These are phyloP conservation scores for Drosophila mayaguana DNA, from an alignment of 2,888 invertebrate species.

Conservation along the genomic window DNA sequence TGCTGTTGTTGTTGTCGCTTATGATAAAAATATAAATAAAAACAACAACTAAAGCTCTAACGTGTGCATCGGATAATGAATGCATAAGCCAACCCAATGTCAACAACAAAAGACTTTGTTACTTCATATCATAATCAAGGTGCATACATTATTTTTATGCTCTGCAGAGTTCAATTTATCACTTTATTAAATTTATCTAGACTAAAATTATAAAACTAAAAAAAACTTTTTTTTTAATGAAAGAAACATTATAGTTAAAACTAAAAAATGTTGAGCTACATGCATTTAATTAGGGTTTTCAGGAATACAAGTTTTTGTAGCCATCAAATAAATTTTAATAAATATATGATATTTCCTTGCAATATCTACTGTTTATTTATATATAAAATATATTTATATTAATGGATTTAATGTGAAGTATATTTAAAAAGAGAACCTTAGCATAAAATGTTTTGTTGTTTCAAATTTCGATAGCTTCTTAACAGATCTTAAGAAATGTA, in stretches of 20 bases:
- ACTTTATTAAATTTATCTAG: conserved; percentile 7
- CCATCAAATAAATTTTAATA: background rate
- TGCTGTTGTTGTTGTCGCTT: conserved; percentile 38
- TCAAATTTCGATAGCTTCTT: too few relatives aligned
- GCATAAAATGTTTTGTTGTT: too few relatives aligned
- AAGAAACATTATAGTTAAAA: background rate
- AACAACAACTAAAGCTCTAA: conserved; percentile 23
- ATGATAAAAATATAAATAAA: conserved; percentile 25
- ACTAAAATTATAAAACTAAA: background rate
- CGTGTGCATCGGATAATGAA: background rate
- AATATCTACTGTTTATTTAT: too few relatives aligned
- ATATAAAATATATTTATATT: too few relatives aligned
- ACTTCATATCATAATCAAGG: conserved; percentile 15
- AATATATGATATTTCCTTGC: background rate
- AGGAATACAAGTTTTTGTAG: background rate
- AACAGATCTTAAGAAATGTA: too few relatives aligned
- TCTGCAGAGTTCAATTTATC: conserved; percentile 2
- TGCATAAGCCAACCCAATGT: conserved; percentile 21
- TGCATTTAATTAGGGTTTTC: background rate
- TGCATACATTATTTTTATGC: conserved; percentile 15
- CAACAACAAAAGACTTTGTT: conserved; percentile 10
- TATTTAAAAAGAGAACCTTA: too few relatives aligned
- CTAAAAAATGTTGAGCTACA: background rate
- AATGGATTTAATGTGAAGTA: too few relatives aligned
- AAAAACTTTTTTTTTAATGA: background rate